These are phyloP conservation scores for Hermaeophaga mercurialis DNA, from an alignment of 2,888 invertebrate species.

Conservation along the genomic window DNA sequence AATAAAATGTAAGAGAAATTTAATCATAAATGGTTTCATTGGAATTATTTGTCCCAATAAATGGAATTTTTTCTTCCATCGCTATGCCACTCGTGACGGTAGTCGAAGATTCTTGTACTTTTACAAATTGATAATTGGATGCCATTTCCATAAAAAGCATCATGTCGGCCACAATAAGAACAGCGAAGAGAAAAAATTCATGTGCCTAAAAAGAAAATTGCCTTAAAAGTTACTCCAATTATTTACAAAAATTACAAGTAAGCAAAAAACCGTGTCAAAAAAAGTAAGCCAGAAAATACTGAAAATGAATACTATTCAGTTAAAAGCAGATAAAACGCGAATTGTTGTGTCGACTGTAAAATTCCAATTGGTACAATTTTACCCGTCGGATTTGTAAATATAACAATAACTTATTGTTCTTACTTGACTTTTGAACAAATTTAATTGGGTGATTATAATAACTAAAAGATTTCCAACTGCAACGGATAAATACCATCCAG, in stretches of 20 bases:
- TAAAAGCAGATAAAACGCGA: no score
- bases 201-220: constrained; percentile 64
- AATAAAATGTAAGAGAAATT: neutral
- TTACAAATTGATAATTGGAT: constrained; percentile 58
- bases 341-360: no score
- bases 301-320: no score
- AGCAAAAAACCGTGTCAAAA: no score
- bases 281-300: no score
- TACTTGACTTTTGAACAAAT: constrained; percentile 69
- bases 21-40: neutral
- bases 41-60: constrained; percentile 11
- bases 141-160: constrained; percentile 65
- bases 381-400: neutral
- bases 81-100: constrained; percentile 45
- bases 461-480: constrained; percentile 82
- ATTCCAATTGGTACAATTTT: no score
- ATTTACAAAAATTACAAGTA: no score
- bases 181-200: constrained; percentile 77
- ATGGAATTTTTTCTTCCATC: constrained; percentile 24
- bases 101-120: constrained; percentile 55
- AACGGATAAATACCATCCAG: constrained; percentile 82
- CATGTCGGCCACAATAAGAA: constrained; percentile 70
- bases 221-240: no score
- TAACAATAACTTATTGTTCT: neutral
- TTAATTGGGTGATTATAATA: constrained; percentile 72